Percentiles rank a stretch among this genome's conserved stretches.
phyloP scores from a whole-genome alignment of 2,888 invertebrate genomes.

The Archips crataeganus region DNA sequence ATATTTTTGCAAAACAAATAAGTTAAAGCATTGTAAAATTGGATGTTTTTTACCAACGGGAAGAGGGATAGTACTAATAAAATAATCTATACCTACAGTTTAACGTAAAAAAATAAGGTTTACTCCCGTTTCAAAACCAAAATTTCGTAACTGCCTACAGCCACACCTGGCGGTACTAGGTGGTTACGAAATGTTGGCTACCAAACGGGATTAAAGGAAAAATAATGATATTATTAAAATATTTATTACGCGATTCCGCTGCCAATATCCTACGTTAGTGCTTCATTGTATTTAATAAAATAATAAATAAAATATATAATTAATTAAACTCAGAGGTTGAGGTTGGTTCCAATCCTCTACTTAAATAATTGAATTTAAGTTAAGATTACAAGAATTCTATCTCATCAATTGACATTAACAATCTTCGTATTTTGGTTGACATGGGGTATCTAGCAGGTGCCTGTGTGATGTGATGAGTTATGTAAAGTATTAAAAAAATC shows the following conservation, averaged over 20 bases:
- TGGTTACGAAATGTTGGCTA: too few species aligned
- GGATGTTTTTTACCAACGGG: background rate
- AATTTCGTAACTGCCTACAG: too few species aligned
- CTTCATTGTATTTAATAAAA: background rate
- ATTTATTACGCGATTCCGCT: background rate
- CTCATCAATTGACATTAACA: too few species aligned
- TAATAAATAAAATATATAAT: too few species aligned
- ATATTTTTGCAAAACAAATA: background rate
- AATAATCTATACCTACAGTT: background rate
- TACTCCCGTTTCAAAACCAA: too few species aligned
- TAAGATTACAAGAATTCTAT: too few species aligned
- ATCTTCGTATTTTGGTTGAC: too few species aligned
- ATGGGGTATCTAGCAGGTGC: too few species aligned
- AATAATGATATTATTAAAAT: background rate
- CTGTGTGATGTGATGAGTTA: background rate
- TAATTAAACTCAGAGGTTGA: too few species aligned
- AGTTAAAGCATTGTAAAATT: background rate
- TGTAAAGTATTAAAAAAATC: background rate
- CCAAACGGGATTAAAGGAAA: too few species aligned
- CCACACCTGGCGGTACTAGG: too few species aligned
- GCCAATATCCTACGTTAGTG: constrained; percentile 4
- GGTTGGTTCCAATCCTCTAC: too few species aligned
- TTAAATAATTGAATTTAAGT: background rate
- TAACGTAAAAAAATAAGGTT: background rate
- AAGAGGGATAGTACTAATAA: background rate